Base-by-base conservation (phyloP, 2,113 vertebrate species). In the Serinus canaria region DNA sequence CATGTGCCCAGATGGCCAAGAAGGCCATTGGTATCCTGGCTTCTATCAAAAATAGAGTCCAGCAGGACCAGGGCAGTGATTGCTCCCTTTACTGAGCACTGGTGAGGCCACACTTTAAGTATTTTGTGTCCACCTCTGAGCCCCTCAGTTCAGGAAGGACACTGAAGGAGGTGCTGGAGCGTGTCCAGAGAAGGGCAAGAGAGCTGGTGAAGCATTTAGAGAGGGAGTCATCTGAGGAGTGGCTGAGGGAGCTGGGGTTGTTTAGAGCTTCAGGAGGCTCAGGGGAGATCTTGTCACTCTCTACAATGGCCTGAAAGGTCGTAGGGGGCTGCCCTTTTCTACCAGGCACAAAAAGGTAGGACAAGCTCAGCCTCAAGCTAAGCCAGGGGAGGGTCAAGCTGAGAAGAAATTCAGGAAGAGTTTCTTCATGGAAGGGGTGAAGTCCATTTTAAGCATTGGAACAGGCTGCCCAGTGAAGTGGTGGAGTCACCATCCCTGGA, bases 401-500 rank as follows among this genome's bases (percentile, higher is more conserved):
- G 27, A 67, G 25, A 21, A 75, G 39, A 16, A 67, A 37, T 17
- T 52, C 23, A 25, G 33, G 19, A 64, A 59, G 23, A 58, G n/a
- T 67, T 74, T 52, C 37, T 59, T 33, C 23, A 10, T 20, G 12
- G 33, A n/a, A 59, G 46, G 9, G 28, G 7, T 52, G 28, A 67
- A 59, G 15, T 66, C 23, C 22, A 44, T 52, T 66, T 41, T 31
- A 59, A n/a, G 33, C 23, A 52, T 4, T 67, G 31, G 15, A 53
- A 30, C 2, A 6, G 28, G 20, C 24, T 68, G 4, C 20, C 16
- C 23, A 53, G 28, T 28, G 39, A 52, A 20, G 9, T 60, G 53
- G 28, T 52, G 15, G 37, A 30, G 27, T 46, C 37, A 52, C 6
- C 44, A 52, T 2, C 28, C 4, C 15, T 0, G 0, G 37, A 46